Percentiles rank a stretch among this genome's conserved stretches.
Conservation (phyloP, 2,113 vertebrate genomes). For the Pterocles gutturalis region DNA sequence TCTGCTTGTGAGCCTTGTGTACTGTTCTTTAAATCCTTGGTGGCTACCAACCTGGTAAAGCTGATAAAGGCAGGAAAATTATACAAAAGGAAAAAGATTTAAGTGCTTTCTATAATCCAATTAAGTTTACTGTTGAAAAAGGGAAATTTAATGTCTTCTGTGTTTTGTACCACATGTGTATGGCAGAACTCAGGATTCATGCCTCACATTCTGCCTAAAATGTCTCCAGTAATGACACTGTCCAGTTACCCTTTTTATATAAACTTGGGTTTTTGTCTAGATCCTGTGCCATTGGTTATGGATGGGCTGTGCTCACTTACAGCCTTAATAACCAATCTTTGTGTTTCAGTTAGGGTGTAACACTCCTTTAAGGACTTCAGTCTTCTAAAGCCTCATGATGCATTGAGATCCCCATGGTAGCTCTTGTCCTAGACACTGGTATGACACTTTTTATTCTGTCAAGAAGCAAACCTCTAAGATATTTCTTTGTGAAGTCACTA, state of each 20-base stretch:
- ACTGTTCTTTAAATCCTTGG: not conserved
- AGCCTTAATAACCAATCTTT: not conserved
- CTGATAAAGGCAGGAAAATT: not conserved
- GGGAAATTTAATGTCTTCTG: not conserved
- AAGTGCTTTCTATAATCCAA: not conserved
- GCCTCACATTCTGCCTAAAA: not conserved
- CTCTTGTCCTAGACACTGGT: not conserved
- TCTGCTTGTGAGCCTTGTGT: not conserved
- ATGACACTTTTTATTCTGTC: not conserved
- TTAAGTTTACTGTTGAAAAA: not conserved
- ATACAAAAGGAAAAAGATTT: not conserved
- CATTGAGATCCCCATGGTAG: accelerated
- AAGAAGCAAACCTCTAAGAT: not conserved
- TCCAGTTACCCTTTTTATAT: not conserved
- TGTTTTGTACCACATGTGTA: not conserved
- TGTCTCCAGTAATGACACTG: not conserved
- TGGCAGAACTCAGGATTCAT: not conserved
- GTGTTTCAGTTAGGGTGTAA: not conserved
- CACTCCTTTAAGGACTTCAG: not conserved
- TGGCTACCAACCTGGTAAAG: not conserved
- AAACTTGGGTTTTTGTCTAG: not conserved
- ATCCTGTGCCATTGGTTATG: not conserved
- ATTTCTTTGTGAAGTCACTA: not conserved
- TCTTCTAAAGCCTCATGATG: not conserved
- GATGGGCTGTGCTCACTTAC: not conserved